These are phyloP conservation scores for Cyclopterus lumpus DNA, from an alignment of 2,797 vertebrate species.

Conservation along the genomic window DNA sequence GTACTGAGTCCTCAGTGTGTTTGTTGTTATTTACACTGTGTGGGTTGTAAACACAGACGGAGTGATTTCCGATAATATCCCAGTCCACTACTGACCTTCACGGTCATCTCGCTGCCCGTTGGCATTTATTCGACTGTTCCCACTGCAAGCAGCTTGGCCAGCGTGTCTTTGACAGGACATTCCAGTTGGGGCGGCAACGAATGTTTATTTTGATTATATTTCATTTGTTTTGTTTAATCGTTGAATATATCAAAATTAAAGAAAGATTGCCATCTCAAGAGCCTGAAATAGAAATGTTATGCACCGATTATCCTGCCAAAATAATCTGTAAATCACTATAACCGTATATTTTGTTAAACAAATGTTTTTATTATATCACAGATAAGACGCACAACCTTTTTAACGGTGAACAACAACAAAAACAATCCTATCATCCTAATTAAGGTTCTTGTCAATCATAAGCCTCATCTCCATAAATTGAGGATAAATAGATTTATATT, in stretches of 20 bases:
- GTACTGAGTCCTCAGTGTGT: not conserved
- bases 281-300: no score
- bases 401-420: not conserved
- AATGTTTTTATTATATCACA: not conserved
- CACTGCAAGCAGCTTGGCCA: slow-evolving; percentile 1
- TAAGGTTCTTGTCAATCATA: not conserved
- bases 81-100: not conserved
- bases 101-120: not conserved
- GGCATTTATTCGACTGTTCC: not conserved
- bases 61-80: not conserved
- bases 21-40: slow-evolving; percentile 14
- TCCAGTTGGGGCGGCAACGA: not conserved
- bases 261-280: no score
- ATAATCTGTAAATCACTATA: not conserved
- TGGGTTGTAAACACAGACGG: not conserved
- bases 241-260: not conserved
- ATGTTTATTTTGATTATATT: not conserved
- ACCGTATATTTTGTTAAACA: not conserved
- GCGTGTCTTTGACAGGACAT: not conserved
- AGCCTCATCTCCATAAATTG: not conserved
- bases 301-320: not conserved
- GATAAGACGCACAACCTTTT: no score
- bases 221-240: not conserved
- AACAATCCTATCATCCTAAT: not conserved
- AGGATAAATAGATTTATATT: not conserved